phyloP scores from a whole-genome alignment of 2,113 vertebrate species.

The Apodemus speciosus region DNA sequence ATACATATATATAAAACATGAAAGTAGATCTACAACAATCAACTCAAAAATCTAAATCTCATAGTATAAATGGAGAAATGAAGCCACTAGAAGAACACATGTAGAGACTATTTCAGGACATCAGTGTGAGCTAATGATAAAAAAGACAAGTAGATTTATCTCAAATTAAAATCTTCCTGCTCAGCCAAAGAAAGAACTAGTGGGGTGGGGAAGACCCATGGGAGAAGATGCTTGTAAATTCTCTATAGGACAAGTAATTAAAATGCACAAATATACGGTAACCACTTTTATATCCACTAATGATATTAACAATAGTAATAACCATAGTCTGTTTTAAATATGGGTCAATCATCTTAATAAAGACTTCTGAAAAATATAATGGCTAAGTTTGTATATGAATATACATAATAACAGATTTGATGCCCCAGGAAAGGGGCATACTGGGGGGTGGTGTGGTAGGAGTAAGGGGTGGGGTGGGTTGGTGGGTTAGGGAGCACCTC shows the following conservation, averaged over 20 bases:
- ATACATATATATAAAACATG: background rate
- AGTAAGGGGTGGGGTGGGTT: no score
- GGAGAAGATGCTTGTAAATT: background rate
- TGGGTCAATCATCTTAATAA: background rate
- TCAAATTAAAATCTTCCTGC: background rate
- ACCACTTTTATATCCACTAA: background rate
- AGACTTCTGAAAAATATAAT: background rate
- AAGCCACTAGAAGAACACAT: background rate
- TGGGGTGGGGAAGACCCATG: background rate
- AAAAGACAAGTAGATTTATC: background rate
- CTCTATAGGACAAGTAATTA: background rate
- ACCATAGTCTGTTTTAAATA: background rate
- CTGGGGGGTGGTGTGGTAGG: no score
- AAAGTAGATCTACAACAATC: background rate
- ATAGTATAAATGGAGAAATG: background rate
- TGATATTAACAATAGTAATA: background rate
- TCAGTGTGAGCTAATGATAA: background rate
- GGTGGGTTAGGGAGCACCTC: no score
- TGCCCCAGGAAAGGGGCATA: no score
- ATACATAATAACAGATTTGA: background rate
- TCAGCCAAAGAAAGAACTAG: background rate
- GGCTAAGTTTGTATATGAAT: background rate
- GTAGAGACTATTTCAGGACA: background rate
- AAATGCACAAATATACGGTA: background rate
- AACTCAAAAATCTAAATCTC: background rate